Percentiles rank a stretch among this genome's conserved stretches.
These are phyloP conservation scores for Anguilla obscura DNA, from an alignment of 2,797 vertebrate genomes.

Conservation along the genomic window DNA sequence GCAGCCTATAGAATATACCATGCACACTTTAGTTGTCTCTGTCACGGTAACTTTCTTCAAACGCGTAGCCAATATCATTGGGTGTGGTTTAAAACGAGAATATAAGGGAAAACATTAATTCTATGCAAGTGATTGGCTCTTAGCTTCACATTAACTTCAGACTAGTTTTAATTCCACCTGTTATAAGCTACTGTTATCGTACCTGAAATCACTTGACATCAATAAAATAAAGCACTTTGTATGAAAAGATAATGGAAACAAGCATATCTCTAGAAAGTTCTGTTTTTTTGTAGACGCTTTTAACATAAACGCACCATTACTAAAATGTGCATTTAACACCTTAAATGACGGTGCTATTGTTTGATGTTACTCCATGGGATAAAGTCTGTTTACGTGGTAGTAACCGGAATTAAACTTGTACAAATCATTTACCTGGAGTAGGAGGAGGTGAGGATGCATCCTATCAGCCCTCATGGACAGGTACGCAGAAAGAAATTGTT, in stretches of 20 bases:
- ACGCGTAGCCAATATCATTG: background rate
- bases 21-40: background rate
- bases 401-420: background rate
- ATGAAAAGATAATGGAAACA: background rate
- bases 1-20: background rate
- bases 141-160: background rate
- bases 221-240: background rate
- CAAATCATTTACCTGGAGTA: slow-evolving; percentile 27
- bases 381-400: background rate
- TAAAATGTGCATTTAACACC: background rate
- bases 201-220: background rate
- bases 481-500: background rate
- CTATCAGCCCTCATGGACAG: background rate
- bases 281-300: background rate
- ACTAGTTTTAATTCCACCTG: background rate
- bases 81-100: background rate
- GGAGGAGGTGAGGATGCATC: slow-evolving; percentile 9
- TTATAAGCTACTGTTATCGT: background rate
- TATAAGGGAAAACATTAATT: background rate
- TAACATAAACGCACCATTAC: background rate
- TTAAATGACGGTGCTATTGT: background rate
- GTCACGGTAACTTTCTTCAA: background rate
- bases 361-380: background rate
- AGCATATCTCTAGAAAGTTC: background rate
- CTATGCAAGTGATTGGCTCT: background rate